phyloP scores from a whole-genome alignment of 1,140 invertebrate species.

The Drosophila albomicans region DNA sequence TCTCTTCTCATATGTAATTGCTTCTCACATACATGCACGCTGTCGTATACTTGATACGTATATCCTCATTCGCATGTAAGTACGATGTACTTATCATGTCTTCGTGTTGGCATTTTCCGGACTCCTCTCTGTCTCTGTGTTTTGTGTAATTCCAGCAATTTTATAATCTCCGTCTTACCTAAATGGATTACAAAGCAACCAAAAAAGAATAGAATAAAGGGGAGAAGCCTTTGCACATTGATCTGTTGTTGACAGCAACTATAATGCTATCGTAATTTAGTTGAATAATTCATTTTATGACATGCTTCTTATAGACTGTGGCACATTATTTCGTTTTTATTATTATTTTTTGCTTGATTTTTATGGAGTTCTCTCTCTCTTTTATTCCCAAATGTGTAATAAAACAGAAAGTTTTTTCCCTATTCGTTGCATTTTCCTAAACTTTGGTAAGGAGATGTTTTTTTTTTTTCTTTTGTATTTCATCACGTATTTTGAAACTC shows the following conservation, averaged over 20 bases:
- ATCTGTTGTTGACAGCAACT: neutral
- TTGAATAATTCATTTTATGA: too few relatives aligned
- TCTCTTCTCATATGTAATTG: slow-evolving; percentile 10
- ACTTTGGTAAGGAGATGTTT: too few relatives aligned
- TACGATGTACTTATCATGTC: slow-evolving; percentile 21
- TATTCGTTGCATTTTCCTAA: too few relatives aligned
- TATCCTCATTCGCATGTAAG: slow-evolving; percentile 10
- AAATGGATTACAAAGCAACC: neutral
- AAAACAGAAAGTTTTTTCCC: too few relatives aligned
- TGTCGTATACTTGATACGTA: slow-evolving; percentile 1
- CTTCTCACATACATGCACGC: slow-evolving; percentile 11
- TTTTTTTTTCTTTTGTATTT: too few relatives aligned
- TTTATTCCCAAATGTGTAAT: too few relatives aligned
- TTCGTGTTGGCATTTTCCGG: slow-evolving; percentile 14
- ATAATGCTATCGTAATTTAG: too few relatives aligned
- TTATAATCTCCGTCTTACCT: slow-evolving; percentile 18
- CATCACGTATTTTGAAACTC: too few relatives aligned
- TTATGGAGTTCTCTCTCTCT: too few relatives aligned
- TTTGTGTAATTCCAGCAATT: slow-evolving; percentile 15
- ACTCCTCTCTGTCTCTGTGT: neutral
- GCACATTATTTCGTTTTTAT: too few relatives aligned
- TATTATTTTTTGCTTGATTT: too few relatives aligned
- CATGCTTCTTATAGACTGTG: too few relatives aligned
- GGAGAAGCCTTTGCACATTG: neutral
- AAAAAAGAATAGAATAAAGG: neutral